Base-by-base conservation (phyloP, 2,797 vertebrate species). In the Catharus ustulatus region DNA sequence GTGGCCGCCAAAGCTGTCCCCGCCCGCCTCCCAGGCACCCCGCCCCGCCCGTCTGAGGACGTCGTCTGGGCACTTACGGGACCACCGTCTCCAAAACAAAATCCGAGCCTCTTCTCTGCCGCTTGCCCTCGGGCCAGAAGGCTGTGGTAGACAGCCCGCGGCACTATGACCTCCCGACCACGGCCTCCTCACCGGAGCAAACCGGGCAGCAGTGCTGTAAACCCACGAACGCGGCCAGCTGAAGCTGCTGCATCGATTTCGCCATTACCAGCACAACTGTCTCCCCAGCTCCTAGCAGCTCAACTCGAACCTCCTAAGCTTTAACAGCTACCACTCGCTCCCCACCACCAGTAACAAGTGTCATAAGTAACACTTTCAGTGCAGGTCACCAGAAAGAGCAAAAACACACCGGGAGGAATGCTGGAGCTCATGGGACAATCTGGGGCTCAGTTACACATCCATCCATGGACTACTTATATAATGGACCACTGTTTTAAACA, bases 181-280 rank as follows among this genome's bases (percentile, higher is more conserved):
- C 7, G 2, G 46, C 3, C 2, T 15, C 34, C 11, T 5, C 15
- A 0, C 7, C 49, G 6, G 12, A 14, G 11, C 24, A 26, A 63
- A 26, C 2, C 0, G 6, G 24, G 27, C 46, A 30, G 22, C 11
- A 30, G 2, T 0, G 15, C 19, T 5, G 0, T 3, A 6, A 42
- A n/a, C 11, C 3, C 43, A 2, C 0, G 2, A 43, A 9, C 1
- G 3, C 0, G 4, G 36, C 3, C 26, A 8, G 21, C 6, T 24
- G 36, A n/a, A 57, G 23, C 0, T 13, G 13, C 36, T 14, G 13
- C 11, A 0, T 5, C 6, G 9, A 1, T 23, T 45, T 26, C 21
- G 49, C 18, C 4, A 5, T 32, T 11, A 10, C 11, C 18, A 8
- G 20, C 15, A 2, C 7, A 5, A 26, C 8, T 0, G 1, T 12